Evolutionary conservation across 2,888 invertebrate genomes (phyloP).

Genomic region (Agrochola macilenta): DNA sequence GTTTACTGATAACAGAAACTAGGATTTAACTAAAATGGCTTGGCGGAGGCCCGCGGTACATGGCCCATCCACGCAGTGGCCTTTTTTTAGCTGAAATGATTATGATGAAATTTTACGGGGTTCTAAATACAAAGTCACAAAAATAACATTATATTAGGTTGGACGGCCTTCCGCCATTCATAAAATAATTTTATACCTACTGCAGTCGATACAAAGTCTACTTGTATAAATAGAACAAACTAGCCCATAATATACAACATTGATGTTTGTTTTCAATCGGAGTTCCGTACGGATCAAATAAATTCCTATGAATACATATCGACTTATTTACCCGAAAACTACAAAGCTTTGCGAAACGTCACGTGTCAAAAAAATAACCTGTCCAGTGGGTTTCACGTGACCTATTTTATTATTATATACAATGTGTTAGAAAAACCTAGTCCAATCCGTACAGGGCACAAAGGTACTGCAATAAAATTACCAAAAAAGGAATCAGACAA

Average conservation of each 20-base stretch:
- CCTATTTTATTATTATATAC: neutral
- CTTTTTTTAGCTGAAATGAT: neutral
- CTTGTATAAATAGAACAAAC: conserved; percentile 1
- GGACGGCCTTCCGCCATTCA: neutral
- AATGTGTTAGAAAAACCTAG: too few relatives aligned
- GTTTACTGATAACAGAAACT: neutral
- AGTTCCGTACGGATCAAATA: conserved; percentile 44
- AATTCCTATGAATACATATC: conserved; percentile 57
- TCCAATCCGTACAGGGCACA: too few relatives aligned
- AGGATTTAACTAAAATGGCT: neutral
- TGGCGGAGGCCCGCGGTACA: neutral
- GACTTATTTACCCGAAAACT: conserved; percentile 38
- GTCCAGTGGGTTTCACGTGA: neutral
- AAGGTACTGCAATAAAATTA: too few relatives aligned
- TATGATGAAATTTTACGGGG: neutral
- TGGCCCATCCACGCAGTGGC: neutral
- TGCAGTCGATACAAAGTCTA: neutral
- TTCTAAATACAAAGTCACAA: neutral
- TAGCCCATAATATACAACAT: conserved; percentile 5
- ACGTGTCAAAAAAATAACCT: neutral
- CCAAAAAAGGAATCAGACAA: too few relatives aligned
- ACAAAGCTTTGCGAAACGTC: conserved; percentile 27
- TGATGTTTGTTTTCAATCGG: conserved; percentile 36
- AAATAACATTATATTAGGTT: neutral
- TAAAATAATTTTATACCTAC: neutral